Percentiles rank a stretch among this genome's conserved stretches.
Conservation (phyloP, 2,113 vertebrate species). For the Nothobranchius furzeri region DNA sequence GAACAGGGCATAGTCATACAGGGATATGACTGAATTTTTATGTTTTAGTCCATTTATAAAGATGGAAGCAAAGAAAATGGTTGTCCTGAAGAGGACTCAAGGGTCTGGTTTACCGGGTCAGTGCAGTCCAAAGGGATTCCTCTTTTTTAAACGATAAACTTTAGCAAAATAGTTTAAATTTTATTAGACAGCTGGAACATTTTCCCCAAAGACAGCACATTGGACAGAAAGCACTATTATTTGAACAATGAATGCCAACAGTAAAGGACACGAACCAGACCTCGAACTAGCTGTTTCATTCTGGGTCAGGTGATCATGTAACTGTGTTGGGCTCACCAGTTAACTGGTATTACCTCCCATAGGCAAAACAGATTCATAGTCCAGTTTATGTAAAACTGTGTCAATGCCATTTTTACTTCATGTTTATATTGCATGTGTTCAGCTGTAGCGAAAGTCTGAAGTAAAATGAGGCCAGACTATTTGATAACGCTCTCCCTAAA, state of each 20-base stretch:
- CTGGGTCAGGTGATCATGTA: neutral
- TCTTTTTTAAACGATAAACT: neutral
- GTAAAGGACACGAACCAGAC: neutral
- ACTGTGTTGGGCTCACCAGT: neutral
- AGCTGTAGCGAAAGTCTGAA: neutral
- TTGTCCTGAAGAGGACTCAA: neutral
- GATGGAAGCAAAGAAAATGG: neutral
- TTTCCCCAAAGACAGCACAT: neutral
- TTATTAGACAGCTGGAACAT: neutral
- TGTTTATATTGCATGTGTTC: neutral
- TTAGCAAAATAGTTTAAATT: neutral
- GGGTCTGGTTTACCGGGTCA: neutral
- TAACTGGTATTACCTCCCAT: neutral
- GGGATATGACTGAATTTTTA: too few species aligned
- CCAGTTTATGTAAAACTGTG: neutral
- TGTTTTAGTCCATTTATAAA: neutral
- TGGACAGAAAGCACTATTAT: neutral
- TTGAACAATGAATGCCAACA: neutral
- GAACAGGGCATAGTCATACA: too few species aligned
- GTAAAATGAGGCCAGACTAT: constrained; percentile 24
- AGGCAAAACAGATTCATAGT: neutral
- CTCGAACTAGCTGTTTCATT: constrained; percentile 1
- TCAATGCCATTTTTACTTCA: neutral
- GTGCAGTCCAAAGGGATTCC: neutral
- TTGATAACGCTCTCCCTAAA: constrained; percentile 59